Evolutionary conservation across 2,888 invertebrate species (phyloP).

Genomic region (Apomyelois bistriatella): DNA sequence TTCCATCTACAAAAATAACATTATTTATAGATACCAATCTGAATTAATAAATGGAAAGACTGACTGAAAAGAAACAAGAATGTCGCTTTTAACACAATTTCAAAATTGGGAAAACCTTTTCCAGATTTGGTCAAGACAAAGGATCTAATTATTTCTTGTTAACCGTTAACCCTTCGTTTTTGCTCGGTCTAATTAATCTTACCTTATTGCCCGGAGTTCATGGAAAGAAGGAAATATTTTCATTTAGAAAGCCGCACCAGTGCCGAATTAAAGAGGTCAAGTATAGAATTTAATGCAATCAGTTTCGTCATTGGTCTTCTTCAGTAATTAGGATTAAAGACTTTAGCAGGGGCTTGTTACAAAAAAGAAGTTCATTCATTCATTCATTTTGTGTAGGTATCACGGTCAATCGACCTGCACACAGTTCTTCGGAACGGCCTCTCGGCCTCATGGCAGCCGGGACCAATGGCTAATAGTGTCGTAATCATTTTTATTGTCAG

Average conservation of each 20-base stretch:
- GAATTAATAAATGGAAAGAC: too few relatives aligned
- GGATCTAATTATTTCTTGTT: slow-evolving; percentile 3
- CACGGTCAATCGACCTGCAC: too few relatives aligned
- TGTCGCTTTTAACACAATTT: background rate
- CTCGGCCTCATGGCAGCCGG: too few relatives aligned
- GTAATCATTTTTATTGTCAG: too few relatives aligned
- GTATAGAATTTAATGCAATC: background rate
- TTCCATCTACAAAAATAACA: too few relatives aligned
- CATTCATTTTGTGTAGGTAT: too few relatives aligned
- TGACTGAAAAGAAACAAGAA: background rate
- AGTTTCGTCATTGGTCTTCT: background rate
- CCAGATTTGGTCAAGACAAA: slow-evolving; percentile 1
- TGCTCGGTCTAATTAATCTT: background rate
- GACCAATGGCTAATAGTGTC: too few relatives aligned
- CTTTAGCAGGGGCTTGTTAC: too few relatives aligned
- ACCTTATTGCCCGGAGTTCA: background rate
- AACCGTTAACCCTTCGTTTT: background rate
- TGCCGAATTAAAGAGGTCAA: background rate
- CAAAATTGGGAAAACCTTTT: background rate
- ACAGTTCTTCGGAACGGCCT: too few relatives aligned
- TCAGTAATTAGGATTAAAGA: background rate
- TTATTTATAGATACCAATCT: too few relatives aligned
- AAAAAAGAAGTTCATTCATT: too few relatives aligned
- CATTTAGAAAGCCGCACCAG: background rate
- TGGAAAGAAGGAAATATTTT: background rate